phyloP scores from a whole-genome alignment of 2,113 vertebrate species.

The Charadrius vociferus region DNA sequence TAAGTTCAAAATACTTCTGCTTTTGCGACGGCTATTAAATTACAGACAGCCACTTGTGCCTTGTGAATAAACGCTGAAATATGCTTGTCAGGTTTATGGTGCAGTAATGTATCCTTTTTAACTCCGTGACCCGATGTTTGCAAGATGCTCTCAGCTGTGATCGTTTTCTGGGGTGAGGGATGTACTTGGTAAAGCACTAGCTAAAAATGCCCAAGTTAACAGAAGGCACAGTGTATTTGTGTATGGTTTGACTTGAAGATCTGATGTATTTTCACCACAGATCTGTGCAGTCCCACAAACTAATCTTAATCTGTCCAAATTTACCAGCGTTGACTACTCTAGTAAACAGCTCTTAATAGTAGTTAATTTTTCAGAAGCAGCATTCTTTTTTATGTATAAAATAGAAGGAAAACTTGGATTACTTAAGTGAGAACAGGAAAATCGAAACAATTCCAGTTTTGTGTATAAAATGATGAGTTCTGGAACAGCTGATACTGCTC shows the following conservation, averaged over 20 bases:
- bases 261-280: not conserved
- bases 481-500: not conserved
- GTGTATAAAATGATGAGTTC: not conserved
- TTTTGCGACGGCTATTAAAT: constrained; percentile 36
- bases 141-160: not conserved
- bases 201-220: not conserved
- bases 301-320: not conserved
- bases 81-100: not conserved
- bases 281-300: not conserved
- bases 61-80: constrained; percentile 8
- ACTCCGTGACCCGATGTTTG: not conserved
- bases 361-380: not conserved
- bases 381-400: not conserved
- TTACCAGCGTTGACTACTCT: not conserved
- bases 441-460: not conserved
- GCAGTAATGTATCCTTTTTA: not conserved
- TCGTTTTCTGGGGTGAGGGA: not conserved
- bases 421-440: not conserved
- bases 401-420: not conserved
- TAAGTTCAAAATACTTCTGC: constrained; percentile 51
- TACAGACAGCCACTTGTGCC: constrained; percentile 28
- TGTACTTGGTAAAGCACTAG: not conserved
- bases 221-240: not conserved
- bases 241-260: not conserved
- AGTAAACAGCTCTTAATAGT: not conserved